phyloP scores from a whole-genome alignment of 2,797 vertebrate genomes.

The Poeciliopsis paucimaculata region DNA sequence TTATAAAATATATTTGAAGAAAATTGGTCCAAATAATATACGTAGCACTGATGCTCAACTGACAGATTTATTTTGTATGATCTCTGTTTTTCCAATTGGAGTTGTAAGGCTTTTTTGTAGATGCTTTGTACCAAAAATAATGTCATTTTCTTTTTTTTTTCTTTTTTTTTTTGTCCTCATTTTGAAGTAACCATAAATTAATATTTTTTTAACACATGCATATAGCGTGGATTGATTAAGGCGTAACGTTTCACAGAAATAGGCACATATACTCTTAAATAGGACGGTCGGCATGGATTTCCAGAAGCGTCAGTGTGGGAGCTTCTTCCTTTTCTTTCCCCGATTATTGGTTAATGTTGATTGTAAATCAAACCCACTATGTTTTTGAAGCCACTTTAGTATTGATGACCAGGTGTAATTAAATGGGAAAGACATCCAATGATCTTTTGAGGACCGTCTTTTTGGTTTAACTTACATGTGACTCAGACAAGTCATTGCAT shows the following conservation, averaged over 20 bases:
- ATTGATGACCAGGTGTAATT: constrained; percentile 74
- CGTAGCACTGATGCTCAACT: constrained; percentile 87
- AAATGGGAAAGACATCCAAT: constrained; percentile 68
- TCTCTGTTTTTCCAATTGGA: constrained; percentile 89
- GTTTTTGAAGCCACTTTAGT: constrained; percentile 82
- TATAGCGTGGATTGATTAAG: constrained; percentile 78
- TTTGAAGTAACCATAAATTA: constrained; percentile 81
- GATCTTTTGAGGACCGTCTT: constrained; percentile 62
- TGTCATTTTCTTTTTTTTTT: constrained; percentile 57
- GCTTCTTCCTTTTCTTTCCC: constrained; percentile 25
- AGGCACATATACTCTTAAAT: constrained; percentile 80
- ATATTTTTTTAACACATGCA: constrained; percentile 81
- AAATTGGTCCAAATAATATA: constrained; percentile 90
- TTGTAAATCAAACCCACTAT: constrained; percentile 78
- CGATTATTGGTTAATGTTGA: constrained; percentile 66
- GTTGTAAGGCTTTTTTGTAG: constrained; percentile 90
- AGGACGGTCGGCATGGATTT: constrained; percentile 73
- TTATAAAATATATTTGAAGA: constrained; percentile 91
- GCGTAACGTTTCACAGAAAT: constrained; percentile 81
- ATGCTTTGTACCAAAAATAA: constrained; percentile 94
- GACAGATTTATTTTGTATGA: constrained; percentile 87
- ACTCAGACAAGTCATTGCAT: constrained; percentile 40
- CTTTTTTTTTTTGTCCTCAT: constrained; percentile 38
- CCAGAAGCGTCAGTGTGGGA: constrained; percentile 70
- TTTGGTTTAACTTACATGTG: constrained; percentile 55